A percentile compares a stretch with the other conserved stretches of the same genome.
Evolutionary conservation across 2,888 invertebrate genomes (phyloP).

Genomic region (Nemurella pictetii): DNA sequence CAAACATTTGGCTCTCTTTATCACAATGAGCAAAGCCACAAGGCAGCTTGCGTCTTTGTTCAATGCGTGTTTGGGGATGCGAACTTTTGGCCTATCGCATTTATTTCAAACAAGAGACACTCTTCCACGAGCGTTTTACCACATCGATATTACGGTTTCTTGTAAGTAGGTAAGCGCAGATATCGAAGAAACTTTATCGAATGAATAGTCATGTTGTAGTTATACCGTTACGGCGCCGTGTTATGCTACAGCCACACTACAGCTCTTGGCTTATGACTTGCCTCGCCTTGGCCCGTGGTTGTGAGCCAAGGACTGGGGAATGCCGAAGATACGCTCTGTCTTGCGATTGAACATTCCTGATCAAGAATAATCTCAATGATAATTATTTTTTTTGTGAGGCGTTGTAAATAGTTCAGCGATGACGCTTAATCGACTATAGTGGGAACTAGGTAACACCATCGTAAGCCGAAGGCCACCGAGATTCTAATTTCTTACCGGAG

Average conservation of each 20-base stretch:
- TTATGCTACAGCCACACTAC: background rate
- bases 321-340: background rate
- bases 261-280: background rate
- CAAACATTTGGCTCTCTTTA: background rate
- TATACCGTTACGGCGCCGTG: background rate
- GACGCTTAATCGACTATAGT: background rate
- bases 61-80: background rate
- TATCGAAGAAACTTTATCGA: background rate
- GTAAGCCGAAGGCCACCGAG: no score
- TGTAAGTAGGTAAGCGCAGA: background rate
- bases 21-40: background rate
- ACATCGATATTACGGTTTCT: background rate
- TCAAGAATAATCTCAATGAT: background rate
- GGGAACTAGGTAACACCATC: background rate
- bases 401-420: background rate
- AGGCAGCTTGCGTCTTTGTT: background rate
- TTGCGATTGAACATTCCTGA: background rate
- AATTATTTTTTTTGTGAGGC: background rate
- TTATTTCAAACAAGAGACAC: no score
- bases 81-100: background rate
- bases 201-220: background rate
- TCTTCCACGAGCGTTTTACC: background rate
- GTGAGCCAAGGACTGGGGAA: background rate
- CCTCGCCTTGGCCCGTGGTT: background rate
- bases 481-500: slow-evolving; percentile 73